These are phyloP conservation scores for Schrankia costaestrigalis DNA, from an alignment of 2,888 invertebrate genomes.

Conservation along the genomic window DNA sequence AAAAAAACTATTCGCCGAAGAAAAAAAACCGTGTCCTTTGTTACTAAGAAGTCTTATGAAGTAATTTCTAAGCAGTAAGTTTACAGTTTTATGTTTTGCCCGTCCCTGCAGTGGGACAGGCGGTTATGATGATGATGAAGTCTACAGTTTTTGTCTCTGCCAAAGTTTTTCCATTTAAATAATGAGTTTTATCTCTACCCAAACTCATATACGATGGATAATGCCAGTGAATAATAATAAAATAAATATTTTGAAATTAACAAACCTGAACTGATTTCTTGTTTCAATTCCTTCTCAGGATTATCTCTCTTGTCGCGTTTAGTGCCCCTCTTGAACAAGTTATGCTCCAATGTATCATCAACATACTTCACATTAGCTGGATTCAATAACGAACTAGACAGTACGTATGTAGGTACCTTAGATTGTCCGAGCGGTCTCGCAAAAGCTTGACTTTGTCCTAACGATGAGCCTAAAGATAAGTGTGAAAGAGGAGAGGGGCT, in stretches of 20 bases:
- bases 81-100: no score
- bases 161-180: no score
- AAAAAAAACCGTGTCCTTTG: no score
- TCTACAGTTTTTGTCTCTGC: no score
- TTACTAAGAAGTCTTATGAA: no score
- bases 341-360: slow-evolving; percentile 74
- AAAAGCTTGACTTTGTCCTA: slow-evolving; percentile 24
- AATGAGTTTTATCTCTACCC: no score
- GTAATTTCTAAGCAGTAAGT: no score
- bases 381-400: slow-evolving; percentile 73
- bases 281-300: slow-evolving; percentile 63
- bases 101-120: no score
- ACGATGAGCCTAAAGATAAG: slow-evolving; percentile 32
- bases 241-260: neutral
- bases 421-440: slow-evolving; percentile 48
- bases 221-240: neutral
- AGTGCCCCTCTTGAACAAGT: slow-evolving; percentile 74
- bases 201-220: neutral
- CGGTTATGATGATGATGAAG: no score
- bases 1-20: no score
- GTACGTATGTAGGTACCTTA: slow-evolving; percentile 56
- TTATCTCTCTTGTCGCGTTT: slow-evolving; percentile 75
- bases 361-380: slow-evolving; percentile 83
- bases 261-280: slow-evolving; percentile 32
- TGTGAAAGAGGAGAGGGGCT: slow-evolving; percentile 33